Evolutionary conservation across 2,113 vertebrate species (phyloP).

Genomic region (Nycticorax nycticorax): DNA sequence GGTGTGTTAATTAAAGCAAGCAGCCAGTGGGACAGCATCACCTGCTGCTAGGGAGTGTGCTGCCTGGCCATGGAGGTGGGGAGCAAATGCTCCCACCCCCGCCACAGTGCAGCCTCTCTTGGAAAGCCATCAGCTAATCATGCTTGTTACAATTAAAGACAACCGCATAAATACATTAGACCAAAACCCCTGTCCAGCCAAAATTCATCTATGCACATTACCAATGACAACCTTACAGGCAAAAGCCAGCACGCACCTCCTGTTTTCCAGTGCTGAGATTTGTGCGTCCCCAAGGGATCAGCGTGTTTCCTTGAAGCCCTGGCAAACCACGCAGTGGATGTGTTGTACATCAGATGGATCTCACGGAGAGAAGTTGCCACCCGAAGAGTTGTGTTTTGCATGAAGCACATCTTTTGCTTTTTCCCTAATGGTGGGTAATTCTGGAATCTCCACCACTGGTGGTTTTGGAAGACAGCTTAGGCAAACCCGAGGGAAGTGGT

Average conservation of each 20-base stretch:
- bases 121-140: not conserved
- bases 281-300: not conserved
- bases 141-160: not conserved
- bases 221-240: not conserved
- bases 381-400: not conserved
- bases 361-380: not conserved
- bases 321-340: not conserved
- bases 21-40: not conserved
- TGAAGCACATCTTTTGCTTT: not conserved
- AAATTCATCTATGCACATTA: not conserved
- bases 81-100: not conserved
- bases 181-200: not conserved
- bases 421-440: not conserved
- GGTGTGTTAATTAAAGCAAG: not conserved
- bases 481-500: not conserved
- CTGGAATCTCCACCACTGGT: not conserved
- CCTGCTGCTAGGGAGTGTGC: not conserved
- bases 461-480: not conserved
- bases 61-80: not conserved
- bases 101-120: not conserved
- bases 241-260: not conserved
- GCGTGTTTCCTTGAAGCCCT: not conserved
- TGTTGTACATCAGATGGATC: not conserved
- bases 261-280: not conserved
- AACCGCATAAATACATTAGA: not conserved